phyloP scores from a whole-genome alignment of 2,797 vertebrate genomes.

The Threskiornis aethiopicus region DNA sequence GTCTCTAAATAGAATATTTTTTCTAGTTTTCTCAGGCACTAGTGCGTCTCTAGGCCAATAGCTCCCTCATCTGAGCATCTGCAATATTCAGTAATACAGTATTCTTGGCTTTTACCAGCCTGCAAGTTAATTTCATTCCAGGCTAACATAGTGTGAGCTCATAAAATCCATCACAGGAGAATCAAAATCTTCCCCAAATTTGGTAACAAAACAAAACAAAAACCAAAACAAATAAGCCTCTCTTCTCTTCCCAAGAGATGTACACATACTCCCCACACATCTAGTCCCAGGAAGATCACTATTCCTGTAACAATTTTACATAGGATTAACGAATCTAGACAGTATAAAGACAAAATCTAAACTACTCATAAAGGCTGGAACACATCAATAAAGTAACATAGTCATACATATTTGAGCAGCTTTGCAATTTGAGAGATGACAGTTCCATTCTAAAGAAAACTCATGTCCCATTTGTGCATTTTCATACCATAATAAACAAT shows the following conservation, averaged over 20 bases:
- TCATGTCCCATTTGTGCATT: background rate
- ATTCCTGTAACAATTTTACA: background rate
- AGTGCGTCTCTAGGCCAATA: background rate
- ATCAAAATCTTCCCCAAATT: background rate
- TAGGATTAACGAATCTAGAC: background rate
- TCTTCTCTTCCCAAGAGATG: background rate
- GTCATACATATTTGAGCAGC: background rate
- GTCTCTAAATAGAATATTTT: slow-evolving; percentile 41
- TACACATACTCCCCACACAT: background rate
- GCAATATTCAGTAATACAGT: background rate
- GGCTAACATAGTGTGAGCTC: background rate
- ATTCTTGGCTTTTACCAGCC: background rate
- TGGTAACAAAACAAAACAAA: background rate
- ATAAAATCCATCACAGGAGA: background rate
- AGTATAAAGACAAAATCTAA: background rate
- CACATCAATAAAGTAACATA: background rate
- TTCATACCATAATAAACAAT: background rate
- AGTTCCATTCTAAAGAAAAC: background rate
- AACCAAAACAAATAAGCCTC: rapidly evolving
- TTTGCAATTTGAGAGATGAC: background rate
- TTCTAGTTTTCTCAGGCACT: background rate
- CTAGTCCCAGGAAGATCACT: background rate
- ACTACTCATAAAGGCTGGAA: background rate
- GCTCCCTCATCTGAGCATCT: slow-evolving; percentile 56
- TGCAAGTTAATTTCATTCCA: background rate